These are phyloP conservation scores for Scaptodrosophila lebanonensis DNA, from an alignment of 1,140 invertebrate species.

Conservation along the genomic window DNA sequence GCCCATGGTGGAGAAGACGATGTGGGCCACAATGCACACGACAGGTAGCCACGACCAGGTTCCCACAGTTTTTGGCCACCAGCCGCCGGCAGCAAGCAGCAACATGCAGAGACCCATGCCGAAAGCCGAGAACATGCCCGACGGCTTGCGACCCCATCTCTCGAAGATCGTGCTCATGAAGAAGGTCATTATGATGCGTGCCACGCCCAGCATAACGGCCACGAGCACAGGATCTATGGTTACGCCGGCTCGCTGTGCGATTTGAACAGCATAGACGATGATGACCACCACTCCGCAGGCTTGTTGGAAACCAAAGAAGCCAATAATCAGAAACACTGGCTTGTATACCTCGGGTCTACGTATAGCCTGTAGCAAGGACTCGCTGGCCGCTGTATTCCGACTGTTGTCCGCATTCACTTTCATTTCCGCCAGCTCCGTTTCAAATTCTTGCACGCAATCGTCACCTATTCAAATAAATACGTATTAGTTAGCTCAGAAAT, in stretches of 20 bases:
- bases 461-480: too few species aligned
- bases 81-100: slow-evolving; percentile 77
- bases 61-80: slow-evolving; percentile 63
- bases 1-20: slow-evolving; percentile 81
- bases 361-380: slow-evolving; percentile 58
- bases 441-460: slow-evolving; percentile 67
- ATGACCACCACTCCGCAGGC: slow-evolving; percentile 87
- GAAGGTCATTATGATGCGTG: slow-evolving; percentile 79
- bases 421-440: slow-evolving; percentile 64
- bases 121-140: slow-evolving; percentile 80
- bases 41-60: slow-evolving; percentile 75
- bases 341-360: slow-evolving; percentile 79
- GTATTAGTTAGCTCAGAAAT: too few species aligned
- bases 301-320: slow-evolving; percentile 88
- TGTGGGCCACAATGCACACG: slow-evolving; percentile 80
- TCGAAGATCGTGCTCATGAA: slow-evolving; percentile 79
- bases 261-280: slow-evolving; percentile 85
- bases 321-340: slow-evolving; percentile 82
- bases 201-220: slow-evolving; percentile 80
- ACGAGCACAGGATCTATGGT: slow-evolving; percentile 80
- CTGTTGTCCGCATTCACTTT: slow-evolving; percentile 54
- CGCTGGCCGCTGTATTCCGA: slow-evolving; percentile 47
- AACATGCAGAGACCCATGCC: slow-evolving; percentile 82
- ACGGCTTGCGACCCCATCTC: slow-evolving; percentile 79
- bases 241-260: slow-evolving; percentile 80